Evolutionary conservation across 2,113 vertebrate species (phyloP).

Genomic region (Eurypyga helias): DNA sequence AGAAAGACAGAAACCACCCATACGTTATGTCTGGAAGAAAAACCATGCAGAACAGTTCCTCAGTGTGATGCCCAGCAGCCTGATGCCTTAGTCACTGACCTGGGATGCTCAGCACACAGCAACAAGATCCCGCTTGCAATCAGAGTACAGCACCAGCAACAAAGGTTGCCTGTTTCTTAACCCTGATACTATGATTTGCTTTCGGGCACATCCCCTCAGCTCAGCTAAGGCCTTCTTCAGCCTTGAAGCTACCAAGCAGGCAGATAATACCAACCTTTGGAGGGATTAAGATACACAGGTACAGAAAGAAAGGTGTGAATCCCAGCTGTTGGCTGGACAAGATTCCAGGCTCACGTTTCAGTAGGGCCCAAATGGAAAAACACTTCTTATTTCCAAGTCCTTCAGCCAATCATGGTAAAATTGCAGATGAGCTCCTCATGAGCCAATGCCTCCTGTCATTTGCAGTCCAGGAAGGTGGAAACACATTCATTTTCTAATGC

Average conservation of each 20-base stretch:
- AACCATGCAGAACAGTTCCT: neutral
- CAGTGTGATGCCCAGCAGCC: neutral
- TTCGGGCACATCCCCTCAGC: neutral
- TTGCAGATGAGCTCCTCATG: neutral
- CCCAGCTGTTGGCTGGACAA: neutral
- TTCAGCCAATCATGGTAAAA: conserved; percentile 38
- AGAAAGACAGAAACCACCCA: neutral
- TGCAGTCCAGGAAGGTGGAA: conserved; percentile 41
- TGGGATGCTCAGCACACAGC: neutral
- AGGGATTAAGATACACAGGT: neutral
- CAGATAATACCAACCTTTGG: neutral
- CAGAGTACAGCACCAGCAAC: neutral
- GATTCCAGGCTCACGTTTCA: conserved; percentile 13
- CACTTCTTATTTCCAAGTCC: conserved; percentile 43
- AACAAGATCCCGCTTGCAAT: accelerated
- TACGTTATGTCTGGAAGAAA: neutral
- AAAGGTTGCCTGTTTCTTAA: neutral
- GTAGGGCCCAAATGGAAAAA: neutral
- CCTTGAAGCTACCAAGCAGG: neutral
- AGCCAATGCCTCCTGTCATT: conserved; percentile 33
- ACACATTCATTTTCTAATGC: neutral
- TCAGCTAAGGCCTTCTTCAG: neutral
- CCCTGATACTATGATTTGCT: neutral
- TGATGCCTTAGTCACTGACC: neutral
- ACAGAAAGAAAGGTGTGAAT: conserved; percentile 5